Evolutionary conservation across 1,140 invertebrate genomes (phyloP).

Genomic region (Rhyacophila brunnea): DNA sequence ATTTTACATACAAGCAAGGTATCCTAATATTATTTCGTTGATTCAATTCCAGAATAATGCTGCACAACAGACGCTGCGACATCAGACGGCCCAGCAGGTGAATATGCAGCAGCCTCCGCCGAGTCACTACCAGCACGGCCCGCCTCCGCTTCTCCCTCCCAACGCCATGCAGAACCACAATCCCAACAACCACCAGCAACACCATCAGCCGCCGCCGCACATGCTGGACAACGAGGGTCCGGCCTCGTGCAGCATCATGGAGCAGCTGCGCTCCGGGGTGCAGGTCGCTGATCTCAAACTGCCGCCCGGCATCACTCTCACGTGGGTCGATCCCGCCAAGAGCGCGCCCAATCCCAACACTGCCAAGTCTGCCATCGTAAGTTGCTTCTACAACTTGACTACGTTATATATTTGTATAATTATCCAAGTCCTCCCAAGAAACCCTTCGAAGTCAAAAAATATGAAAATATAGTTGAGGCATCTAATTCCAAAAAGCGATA

Average conservation of each 20-base stretch:
- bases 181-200: too few relatives aligned
- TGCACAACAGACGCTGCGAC: not conserved
- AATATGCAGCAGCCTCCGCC: slow-evolving; percentile 32
- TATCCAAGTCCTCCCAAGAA: too few relatives aligned
- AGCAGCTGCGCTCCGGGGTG: slow-evolving; percentile 58
- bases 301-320: slow-evolving; percentile 81
- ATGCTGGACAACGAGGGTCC: slow-evolving; percentile 22
- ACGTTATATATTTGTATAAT: too few relatives aligned
- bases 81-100: not conserved
- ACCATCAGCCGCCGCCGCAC: not conserved
- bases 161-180: not conserved
- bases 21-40: too few relatives aligned
- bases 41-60: not conserved
- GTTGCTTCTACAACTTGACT: too few relatives aligned
- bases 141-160: not conserved
- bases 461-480: too few relatives aligned
- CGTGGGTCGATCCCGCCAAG: slow-evolving; percentile 68
- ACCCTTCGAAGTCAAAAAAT: too few relatives aligned
- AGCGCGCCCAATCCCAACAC: slow-evolving; percentile 39
- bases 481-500: too few relatives aligned
- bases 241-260: slow-evolving; percentile 57
- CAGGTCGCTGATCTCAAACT: slow-evolving; percentile 70
- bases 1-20: too few relatives aligned
- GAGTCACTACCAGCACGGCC: not conserved
- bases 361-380: slow-evolving; percentile 22